Base-by-base conservation (phyloP, 2,888 invertebrate genomes). In the Nezara viridula region DNA sequence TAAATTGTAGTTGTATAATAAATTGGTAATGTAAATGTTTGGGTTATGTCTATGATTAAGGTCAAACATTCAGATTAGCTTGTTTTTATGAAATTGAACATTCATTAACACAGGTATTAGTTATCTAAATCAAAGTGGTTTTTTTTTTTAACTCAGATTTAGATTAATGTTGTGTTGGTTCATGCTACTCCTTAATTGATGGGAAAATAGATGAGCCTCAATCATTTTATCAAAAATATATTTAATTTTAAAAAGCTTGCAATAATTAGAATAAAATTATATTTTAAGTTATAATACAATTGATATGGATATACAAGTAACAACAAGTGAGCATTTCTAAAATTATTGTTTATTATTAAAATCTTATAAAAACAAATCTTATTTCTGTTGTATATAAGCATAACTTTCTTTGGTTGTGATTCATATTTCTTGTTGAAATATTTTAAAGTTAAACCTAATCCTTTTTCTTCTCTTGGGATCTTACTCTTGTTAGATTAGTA, bases 1-100 rank as follows among this genome's bases (percentile, higher is more conserved):
- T 81, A 44, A 81, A 81, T 81, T 40, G n/a, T n/a, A 44, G 40
- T 77, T 77, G 77, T 81, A 47, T 81, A 44, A 81, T 44, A 81
- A 40, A 81, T 44, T 81, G 81, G 19, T 44, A 24, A 24, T 81
- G 81, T n/a, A 81, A 81, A 81, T 81, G 44, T 81, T 81, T 81
- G 44, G 81, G 44, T 44, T 44, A 81, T 81, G 44, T 40, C 44
- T 81, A 37, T 73, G 44, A 14, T 47, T 81, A 81, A 81, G 81
- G 81, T 81, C 44, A 81, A 81, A 1, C n/a, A 44, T 44, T 81
- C 44, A 44, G 24, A 9, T 27, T 14, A 73, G 32, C 32, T 73
- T 21, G 7, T 37, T 37, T 16, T 37, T 73, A 73, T 73, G 19
- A 73, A 19, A 73, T 14, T 19, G 27, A 7, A 73, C 16, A 16